phyloP scores from a whole-genome alignment of 2,888 invertebrate genomes.

The Carabus problematicus region DNA sequence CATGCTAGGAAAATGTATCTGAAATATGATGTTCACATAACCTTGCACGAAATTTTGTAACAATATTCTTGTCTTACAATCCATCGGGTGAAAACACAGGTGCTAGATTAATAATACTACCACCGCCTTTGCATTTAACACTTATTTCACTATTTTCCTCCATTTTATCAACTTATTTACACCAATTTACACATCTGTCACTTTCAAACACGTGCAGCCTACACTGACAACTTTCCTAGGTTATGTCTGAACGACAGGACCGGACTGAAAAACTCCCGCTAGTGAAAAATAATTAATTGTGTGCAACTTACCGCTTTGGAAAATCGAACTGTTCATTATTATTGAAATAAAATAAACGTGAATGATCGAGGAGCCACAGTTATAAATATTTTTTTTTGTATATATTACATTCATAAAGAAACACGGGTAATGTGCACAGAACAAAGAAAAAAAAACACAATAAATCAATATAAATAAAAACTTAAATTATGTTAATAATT shows the following conservation, averaged over 20 bases:
- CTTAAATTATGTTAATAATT: slow-evolving; percentile 40
- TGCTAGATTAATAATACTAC: slow-evolving; percentile 66
- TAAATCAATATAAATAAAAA: slow-evolving; percentile 43
- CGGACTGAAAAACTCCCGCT: background rate
- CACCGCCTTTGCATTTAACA: slow-evolving; percentile 68
- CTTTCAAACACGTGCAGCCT: slow-evolving; percentile 8
- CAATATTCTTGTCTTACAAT: slow-evolving; percentile 62
- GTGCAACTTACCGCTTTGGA: background rate
- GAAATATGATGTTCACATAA: slow-evolving; percentile 45
- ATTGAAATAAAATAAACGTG: background rate
- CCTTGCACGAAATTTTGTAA: background rate
- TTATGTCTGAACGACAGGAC: background rate
- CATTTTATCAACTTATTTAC: slow-evolving; percentile 33
- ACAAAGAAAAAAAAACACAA: slow-evolving; percentile 32
- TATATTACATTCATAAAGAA: slow-evolving; percentile 43
- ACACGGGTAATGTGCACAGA: slow-evolving; percentile 39
- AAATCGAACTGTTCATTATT: background rate
- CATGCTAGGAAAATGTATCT: slow-evolving; percentile 70
- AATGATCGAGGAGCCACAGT: slow-evolving; percentile 10
- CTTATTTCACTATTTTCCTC: slow-evolving; percentile 50
- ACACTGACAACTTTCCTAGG: background rate
- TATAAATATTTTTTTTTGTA: slow-evolving; percentile 39
- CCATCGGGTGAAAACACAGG: slow-evolving; percentile 69
- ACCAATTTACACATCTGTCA: slow-evolving; percentile 2
- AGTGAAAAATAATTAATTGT: background rate